phyloP scores from a whole-genome alignment of 2,113 vertebrate species.

The Formicarius rufipectus region DNA sequence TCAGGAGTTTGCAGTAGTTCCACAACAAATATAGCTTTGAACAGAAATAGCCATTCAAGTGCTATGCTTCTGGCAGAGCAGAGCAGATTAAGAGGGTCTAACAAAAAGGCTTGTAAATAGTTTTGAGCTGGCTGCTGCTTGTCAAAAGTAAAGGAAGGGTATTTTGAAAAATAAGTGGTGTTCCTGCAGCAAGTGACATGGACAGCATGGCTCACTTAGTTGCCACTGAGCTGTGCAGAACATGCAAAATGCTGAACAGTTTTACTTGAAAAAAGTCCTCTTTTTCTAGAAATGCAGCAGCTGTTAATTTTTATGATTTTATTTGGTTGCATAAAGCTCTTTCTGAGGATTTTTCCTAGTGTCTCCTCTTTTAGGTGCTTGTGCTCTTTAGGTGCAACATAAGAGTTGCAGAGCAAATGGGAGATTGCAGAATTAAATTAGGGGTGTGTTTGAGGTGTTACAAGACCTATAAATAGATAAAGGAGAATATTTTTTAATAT shows the following conservation, averaged over 20 bases:
- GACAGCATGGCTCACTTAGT: background rate
- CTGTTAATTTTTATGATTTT: background rate
- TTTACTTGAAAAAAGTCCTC: background rate
- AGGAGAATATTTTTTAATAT: background rate
- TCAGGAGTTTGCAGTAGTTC: slow-evolving; percentile 64
- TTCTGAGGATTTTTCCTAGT: background rate
- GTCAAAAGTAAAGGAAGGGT: background rate
- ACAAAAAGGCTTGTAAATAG: slow-evolving; percentile 23
- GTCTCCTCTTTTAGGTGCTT: background rate
- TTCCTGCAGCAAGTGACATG: background rate
- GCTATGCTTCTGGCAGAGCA: slow-evolving; percentile 19
- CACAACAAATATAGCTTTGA: slow-evolving; percentile 65
- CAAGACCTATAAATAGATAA: background rate
- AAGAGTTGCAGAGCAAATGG: background rate
- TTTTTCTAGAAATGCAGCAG: background rate
- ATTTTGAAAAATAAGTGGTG: background rate
- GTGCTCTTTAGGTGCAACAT: background rate
- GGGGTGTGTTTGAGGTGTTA: background rate
- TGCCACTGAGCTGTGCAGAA: background rate
- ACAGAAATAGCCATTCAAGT: slow-evolving; percentile 63
- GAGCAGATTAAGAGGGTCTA: slow-evolving; percentile 38
- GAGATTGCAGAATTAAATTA: background rate
- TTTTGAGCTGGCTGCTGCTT: background rate
- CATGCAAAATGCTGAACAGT: background rate
- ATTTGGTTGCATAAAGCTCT: background rate